Conservation (phyloP, 2,113 vertebrate genomes). For the Malaclemys terrapin region DNA sequence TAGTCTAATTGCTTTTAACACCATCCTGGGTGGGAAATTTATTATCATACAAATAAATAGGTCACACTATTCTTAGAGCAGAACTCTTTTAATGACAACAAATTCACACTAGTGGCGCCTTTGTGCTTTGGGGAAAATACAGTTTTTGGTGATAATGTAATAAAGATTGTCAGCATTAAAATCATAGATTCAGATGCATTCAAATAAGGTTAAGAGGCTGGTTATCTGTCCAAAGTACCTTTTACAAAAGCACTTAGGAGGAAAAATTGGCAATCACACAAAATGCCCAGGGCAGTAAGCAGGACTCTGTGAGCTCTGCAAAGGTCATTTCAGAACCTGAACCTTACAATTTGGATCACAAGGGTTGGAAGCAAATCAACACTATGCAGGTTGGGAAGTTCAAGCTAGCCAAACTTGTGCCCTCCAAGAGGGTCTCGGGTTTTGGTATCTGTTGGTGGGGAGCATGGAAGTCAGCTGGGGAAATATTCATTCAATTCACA, state of each 20-base stretch:
- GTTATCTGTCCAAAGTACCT: not conserved
- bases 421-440: not conserved
- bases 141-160: not conserved
- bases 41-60: not conserved
- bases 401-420: not conserved
- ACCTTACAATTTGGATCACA: not conserved
- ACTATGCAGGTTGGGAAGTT: not conserved
- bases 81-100: not conserved
- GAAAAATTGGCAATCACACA: not conserved
- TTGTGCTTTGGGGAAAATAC: not conserved
- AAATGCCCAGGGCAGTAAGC: not conserved
- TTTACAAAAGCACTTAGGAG: not conserved
- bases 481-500: not conserved
- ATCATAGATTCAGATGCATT: not conserved
- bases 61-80: not conserved
- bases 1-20: not conserved
- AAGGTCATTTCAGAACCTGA: not conserved
- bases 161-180: not conserved
- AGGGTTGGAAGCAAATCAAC: not conserved
- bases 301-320: not conserved
- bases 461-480: not conserved
- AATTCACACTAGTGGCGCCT: not conserved
- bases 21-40: not conserved
- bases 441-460: not conserved
- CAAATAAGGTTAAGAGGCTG: not conserved